phyloP scores from a whole-genome alignment of 1,140 invertebrate species.

The Trissolcus basalis region DNA sequence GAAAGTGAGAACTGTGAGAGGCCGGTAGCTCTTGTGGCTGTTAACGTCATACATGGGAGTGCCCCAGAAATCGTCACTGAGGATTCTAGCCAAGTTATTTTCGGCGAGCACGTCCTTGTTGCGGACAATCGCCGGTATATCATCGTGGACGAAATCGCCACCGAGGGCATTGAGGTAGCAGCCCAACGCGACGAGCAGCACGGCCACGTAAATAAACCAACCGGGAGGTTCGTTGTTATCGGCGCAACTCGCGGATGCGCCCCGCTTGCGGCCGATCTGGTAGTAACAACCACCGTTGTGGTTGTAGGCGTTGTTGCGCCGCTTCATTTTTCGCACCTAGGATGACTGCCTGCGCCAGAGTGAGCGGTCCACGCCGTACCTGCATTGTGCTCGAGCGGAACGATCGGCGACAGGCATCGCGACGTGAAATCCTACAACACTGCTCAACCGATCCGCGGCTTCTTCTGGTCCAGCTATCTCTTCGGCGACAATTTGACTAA shows the following conservation, averaged over 20 bases:
- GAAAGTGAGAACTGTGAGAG: conserved; percentile 88
- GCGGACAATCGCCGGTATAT: conserved; percentile 89
- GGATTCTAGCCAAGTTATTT: conserved; percentile 80
- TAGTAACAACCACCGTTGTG: conserved; percentile 56
- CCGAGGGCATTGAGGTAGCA: conserved; percentile 87
- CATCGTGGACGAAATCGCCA: conserved; percentile 94
- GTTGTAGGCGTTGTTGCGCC: conserved; percentile 61
- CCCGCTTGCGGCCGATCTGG: conserved; percentile 45
- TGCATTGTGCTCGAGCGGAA: neutral
- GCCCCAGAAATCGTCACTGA: conserved; percentile 94
- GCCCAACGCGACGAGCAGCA: conserved; percentile 81
- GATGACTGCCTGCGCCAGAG: conserved; percentile 4
- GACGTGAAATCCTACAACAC: neutral
- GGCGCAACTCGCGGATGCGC: conserved; percentile 8
- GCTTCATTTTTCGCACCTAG: conserved; percentile 57
- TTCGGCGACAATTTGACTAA: conserved; percentile 11
- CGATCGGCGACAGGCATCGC: conserved; percentile 2
- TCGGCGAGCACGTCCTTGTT: conserved; percentile 89
- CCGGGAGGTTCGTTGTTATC: conserved; percentile 63
- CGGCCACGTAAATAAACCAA: conserved; percentile 78
- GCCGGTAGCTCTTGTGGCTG: conserved; percentile 91
- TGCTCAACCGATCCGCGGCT: conserved; percentile 6
- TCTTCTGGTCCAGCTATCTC: neutral
- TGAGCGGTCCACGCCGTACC: neutral
- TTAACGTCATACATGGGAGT: conserved; percentile 88